Evolutionary conservation across 2,888 invertebrate genomes (phyloP), one percentile per base, ranked within the genome.

Genomic region (Cheilosia scutellata): DNA sequence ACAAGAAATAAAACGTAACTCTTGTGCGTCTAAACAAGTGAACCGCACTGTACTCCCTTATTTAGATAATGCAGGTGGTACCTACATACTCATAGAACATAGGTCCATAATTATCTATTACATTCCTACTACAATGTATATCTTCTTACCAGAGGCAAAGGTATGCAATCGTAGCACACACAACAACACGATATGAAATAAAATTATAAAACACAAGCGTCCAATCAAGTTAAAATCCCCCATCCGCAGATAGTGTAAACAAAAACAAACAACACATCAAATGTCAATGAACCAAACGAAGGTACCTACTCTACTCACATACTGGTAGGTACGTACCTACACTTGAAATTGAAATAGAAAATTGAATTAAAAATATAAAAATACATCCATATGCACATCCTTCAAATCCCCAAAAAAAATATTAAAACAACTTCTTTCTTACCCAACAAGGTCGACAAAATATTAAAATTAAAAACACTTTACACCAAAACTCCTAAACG

Each of bases 281-380:
- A 71, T 51, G 71, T 72, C 71, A 40, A 20, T 60, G 71, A 72
- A 72, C 71, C 60, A 70, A 33, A 7, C 9, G 29, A 20, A 20
- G 20, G 20, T 20, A 20, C 20, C 20, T 20, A 20, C 20, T 20
- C 4, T 3, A 37, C 37, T 37, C 37, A 37, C 37, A 37, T 11
- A 37, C 37, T 37, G 4, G 33, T 37, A 37, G 5, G 2, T 27
- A 4, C 37, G 49, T 51, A 55, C 49, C 60, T 51, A 55, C 49
- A 72, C 71, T 72, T 72, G 49, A 60, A 72, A 72, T 72, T 72
- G 49, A 60, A 72, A 72, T 29, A 27, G 29, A 62, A 29, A 60
- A 62, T 37, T 20, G 27, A 20, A 49, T 7, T 9, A 11, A 31
- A 16, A 16, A 42, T 20, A 9, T 5, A 29, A 29, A n/a, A n/a